A percentile compares a stretch with the other conserved stretches of the same genome.
Conservation (phyloP, 2,113 vertebrate genomes). For the Coryphaenoides rupestris region DNA sequence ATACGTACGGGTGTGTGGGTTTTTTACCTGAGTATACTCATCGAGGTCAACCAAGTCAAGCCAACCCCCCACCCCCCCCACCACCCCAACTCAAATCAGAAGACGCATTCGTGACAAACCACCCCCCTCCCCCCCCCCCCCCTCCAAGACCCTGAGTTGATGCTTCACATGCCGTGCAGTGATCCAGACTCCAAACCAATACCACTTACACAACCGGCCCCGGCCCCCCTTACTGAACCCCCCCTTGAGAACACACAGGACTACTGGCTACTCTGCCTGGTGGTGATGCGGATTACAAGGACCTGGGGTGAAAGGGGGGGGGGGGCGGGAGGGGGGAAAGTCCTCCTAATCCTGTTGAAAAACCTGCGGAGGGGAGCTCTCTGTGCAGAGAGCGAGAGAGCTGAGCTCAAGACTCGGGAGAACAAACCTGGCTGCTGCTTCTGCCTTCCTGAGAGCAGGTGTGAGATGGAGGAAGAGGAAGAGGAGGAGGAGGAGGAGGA, state of each 20-base stretch:
- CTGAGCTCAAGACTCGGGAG: constrained; percentile 42
- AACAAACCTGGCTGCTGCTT: constrained; percentile 76
- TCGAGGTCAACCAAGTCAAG: constrained; percentile 30
- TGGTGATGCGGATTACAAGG: constrained; percentile 5
- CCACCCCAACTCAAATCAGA: constrained; percentile 27
- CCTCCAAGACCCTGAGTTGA: background rate
- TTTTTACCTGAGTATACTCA: constrained; percentile 56
- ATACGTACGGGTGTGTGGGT: constrained; percentile 26
- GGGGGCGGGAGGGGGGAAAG: background rate
- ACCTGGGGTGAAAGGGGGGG: no score
- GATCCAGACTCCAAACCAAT: background rate
- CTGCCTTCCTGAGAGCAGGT: constrained; percentile 72
- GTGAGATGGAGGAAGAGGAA: constrained; percentile 46
- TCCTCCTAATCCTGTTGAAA: background rate
- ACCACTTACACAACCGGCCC: constrained; percentile 1
- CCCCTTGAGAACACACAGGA: background rate
- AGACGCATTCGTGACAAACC: constrained; percentile 19
- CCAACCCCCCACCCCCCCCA: no score
- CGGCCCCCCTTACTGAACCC: no score
- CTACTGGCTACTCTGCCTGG: constrained; percentile 1
- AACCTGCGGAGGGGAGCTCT: no score
- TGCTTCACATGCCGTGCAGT: constrained; percentile 33
- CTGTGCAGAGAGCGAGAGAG: constrained; percentile 34
- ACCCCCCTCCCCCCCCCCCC: no score
- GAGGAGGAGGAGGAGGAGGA: constrained; percentile 33